These are phyloP conservation scores for Bufo bufo DNA, from an alignment of 2,113 vertebrate genomes.

Conservation along the genomic window DNA sequence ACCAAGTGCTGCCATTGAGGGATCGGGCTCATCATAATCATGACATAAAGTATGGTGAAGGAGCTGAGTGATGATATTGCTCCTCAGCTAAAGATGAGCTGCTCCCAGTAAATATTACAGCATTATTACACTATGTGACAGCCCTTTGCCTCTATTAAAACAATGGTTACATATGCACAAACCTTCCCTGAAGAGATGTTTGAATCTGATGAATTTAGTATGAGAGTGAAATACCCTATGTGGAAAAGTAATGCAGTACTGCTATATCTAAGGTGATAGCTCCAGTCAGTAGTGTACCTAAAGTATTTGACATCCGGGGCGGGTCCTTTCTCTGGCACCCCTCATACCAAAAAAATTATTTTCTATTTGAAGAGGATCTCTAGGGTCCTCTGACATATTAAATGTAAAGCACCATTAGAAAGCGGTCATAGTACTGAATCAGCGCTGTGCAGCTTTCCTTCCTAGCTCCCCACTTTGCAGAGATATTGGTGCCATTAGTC, in stretches of 20 bases:
- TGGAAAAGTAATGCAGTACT: background rate
- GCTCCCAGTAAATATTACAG: conserved; percentile 14
- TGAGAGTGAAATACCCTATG: background rate
- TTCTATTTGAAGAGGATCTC: too few relatives aligned
- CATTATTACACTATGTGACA: background rate
- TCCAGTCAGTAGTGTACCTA: too few relatives aligned
- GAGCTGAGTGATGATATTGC: background rate
- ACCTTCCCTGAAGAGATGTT: background rate
- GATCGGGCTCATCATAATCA: conserved; percentile 22
- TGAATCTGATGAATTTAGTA: background rate
- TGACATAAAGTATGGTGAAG: background rate
- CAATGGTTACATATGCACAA: background rate
- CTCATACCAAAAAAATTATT: too few relatives aligned
- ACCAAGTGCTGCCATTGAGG: conserved; percentile 8
- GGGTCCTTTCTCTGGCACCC: too few relatives aligned
- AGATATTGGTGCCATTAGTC: too few relatives aligned
- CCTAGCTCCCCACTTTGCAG: too few relatives aligned
- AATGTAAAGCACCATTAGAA: too few relatives aligned
- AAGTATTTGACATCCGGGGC: too few relatives aligned
- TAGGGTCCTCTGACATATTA: too few relatives aligned
- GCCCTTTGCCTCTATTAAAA: conserved; percentile 1
- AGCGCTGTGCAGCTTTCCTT: too few relatives aligned
- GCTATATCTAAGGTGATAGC: background rate
- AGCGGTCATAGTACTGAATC: too few relatives aligned
- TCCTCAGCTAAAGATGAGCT: background rate